Percentiles rank a stretch among this genome's conserved stretches.
phyloP scores from a whole-genome alignment of 2,113 vertebrate genomes.

The Tetrax tetrax region DNA sequence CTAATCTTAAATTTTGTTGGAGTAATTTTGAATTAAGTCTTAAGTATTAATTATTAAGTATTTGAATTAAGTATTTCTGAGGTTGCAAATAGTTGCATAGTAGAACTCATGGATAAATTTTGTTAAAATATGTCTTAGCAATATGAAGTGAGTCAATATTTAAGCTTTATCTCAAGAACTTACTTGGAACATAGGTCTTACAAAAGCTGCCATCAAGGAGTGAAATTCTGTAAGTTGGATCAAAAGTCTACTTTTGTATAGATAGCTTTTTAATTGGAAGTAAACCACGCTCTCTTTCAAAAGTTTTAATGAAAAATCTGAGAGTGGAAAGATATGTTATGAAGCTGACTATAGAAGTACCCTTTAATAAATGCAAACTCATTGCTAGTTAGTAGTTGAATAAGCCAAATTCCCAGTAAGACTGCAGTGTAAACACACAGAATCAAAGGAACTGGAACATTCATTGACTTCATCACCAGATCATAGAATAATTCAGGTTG shows the following conservation, averaged over 20 bases:
- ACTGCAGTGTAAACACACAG: not conserved
- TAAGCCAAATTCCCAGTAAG: not conserved
- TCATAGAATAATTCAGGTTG: not conserved
- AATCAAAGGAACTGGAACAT: not conserved
- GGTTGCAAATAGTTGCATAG: not conserved
- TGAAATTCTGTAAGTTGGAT: not conserved
- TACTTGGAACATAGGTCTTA: not conserved
- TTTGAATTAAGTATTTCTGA: not conserved
- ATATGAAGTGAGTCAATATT: not conserved
- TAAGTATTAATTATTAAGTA: no score
- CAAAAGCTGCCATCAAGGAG: not conserved
- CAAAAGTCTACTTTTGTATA: not conserved
- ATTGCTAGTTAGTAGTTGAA: not conserved
- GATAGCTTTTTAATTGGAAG: not conserved
- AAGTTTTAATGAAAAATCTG: not conserved
- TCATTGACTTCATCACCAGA: not conserved
- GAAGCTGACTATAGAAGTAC: not conserved
- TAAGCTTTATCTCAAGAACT: no score
- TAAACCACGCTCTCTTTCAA: not conserved
- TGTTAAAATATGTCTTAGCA: not conserved
- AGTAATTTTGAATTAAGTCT: not conserved
- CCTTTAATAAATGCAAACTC: not conserved
- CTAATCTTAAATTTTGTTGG: not conserved
- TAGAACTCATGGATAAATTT: not conserved
- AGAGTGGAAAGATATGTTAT: not conserved